These are phyloP conservation scores for Motacilla alba DNA, from an alignment of 2,113 vertebrate species.

Conservation along the genomic window DNA sequence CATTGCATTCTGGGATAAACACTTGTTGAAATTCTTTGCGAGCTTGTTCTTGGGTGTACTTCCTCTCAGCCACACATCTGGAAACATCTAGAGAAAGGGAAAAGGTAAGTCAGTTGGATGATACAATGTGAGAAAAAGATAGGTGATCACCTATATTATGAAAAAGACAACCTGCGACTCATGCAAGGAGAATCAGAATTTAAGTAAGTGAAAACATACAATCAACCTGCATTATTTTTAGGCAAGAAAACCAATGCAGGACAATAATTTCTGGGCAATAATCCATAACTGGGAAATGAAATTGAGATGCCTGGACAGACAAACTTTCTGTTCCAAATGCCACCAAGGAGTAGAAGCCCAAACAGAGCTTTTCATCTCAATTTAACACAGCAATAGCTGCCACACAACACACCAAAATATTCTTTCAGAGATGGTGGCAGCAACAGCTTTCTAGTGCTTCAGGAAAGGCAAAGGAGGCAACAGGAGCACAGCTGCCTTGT, in stretches of 20 bases:
- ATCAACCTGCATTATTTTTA: neutral
- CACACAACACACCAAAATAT: neutral
- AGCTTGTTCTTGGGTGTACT: slow-evolving; percentile 96
- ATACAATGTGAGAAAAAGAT: neutral
- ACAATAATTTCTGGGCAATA: neutral
- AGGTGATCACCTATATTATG: neutral
- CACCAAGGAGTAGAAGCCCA: neutral
- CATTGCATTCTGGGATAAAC: slow-evolving; percentile 94
- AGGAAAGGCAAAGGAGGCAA: neutral
- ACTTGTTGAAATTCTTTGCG: slow-evolving; percentile 94
- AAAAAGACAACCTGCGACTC: neutral
- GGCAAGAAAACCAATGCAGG: neutral
- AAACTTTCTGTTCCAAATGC: neutral
- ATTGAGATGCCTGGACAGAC: neutral
- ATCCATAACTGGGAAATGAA: neutral
- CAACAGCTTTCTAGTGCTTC: neutral
- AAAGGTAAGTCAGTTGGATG: neutral
- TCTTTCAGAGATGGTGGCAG: neutral
- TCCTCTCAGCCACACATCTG: slow-evolving; percentile 95
- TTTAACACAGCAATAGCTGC: neutral
- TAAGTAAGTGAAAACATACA: neutral
- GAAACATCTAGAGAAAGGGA: slow-evolving; percentile 82
- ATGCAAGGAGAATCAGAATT: neutral
- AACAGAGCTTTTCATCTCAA: neutral
- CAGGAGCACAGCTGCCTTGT: neutral